phyloP scores from a whole-genome alignment of 1,140 invertebrate genomes.

The honey bee (Apis mellifera) region DNA sequence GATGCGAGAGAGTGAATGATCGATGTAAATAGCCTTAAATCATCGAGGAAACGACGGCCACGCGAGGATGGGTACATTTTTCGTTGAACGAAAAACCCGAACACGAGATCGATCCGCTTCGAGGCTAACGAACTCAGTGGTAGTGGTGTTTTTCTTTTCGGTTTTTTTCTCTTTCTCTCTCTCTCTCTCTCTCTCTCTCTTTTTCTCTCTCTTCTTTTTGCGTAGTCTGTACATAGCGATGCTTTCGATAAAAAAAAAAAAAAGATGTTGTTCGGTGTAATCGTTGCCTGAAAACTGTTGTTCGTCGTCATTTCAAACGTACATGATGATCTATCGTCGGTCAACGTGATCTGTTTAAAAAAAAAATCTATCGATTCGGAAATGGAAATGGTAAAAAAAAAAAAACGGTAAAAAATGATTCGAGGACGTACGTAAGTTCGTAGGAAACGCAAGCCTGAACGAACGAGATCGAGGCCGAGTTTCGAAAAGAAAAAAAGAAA shows the following conservation, averaged over 20 bases:
- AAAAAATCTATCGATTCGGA: too few relatives aligned
- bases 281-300: not conserved
- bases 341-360: not conserved
- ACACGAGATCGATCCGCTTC: not conserved
- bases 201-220: not conserved
- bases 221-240: conserved; percentile 57
- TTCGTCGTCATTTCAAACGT: not conserved
- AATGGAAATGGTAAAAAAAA: too few relatives aligned
- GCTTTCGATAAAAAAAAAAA: not conserved
- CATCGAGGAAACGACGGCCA: not conserved
- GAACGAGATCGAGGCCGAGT: not conserved
- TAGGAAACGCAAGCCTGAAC: not conserved
- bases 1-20: not conserved
- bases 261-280: conserved; percentile 7
- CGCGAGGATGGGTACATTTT: not conserved
- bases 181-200: not conserved
- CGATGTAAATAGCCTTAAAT: conserved; percentile 26
- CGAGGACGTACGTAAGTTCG: too few relatives aligned
- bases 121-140: conserved; percentile 34
- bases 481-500: not conserved
- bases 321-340: not conserved
- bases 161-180: not conserved
- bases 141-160: conserved; percentile 18
- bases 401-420: too few relatives aligned
- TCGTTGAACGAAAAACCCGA: not conserved